Conservation (phyloP, 2,113 vertebrate species). For the Mesocricetus auratus region DNA sequence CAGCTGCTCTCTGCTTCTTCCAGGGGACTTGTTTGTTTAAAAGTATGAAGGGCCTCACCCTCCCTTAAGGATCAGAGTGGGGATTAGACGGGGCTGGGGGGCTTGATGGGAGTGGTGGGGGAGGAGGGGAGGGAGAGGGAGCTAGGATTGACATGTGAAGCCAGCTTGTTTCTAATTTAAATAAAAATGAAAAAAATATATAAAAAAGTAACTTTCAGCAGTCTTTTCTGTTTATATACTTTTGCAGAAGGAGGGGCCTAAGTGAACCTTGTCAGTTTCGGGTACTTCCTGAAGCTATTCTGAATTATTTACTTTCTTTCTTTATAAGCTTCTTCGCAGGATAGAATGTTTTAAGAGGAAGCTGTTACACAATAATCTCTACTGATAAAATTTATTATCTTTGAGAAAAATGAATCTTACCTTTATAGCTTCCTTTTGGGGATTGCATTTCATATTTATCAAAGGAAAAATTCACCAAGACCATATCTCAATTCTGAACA, state of each 20-base stretch:
- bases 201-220: not conserved
- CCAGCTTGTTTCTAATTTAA: no score
- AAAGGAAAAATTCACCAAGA: not conserved
- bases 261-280: not conserved
- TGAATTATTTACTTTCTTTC: not conserved
- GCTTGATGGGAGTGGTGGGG: no score
- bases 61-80: no score
- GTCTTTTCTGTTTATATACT: not conserved
- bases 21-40: not conserved
- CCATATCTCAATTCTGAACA: not conserved
- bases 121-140: no score
- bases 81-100: no score
- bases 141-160: no score
- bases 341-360: not conserved
- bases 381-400: not conserved
- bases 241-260: not conserved
- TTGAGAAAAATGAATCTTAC: conserved; percentile 20
- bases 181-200: no score
- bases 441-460: not conserved
- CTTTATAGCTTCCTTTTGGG: not conserved
- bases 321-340: not conserved
- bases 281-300: not conserved
- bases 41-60: no score
- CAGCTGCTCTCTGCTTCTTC: not conserved
- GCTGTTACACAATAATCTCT: not conserved